Evolutionary conservation across 1,140 invertebrate genomes (phyloP), one percentile per base, ranked within the genome.

Genomic region (Eubasilissa regina): DNA sequence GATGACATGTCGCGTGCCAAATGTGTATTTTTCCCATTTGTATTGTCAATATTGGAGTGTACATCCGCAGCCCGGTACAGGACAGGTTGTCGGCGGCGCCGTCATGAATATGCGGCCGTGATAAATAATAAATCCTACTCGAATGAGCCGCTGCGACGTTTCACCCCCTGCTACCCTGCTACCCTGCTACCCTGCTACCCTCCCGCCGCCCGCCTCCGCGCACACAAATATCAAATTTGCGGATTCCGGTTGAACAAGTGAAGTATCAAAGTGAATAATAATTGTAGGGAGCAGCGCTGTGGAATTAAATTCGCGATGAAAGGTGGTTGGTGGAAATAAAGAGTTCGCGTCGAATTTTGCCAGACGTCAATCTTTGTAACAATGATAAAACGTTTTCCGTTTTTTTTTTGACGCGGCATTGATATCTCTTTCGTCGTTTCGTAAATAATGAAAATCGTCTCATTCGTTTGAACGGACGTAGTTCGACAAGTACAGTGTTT

Each of bases 361-460:
- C 64, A 47, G 43, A 68, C 64, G 64, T 68, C 64, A 68, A 68
- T 68, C 64, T 68, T 68, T 64, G 60, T 64, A 45, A 68, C 45
- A 47, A 21, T 64, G 15, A 75, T 47, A 45, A 64, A 75, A 75
- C 73, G 47, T 58, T 47, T 47, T 53, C 44, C 44, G n/a, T 56
- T 56, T 21, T 19, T 56, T 21, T 19, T 55, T 11, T 85, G 86
- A 86, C 87, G 86, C 84, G 85, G 85, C 84, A 86, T 85, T 86
- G 85, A 86, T 87, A 87, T 85, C 81, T 84, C 85, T 84, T 83
- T 87, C 87, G 6, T 35, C 85, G 85, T 21, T 44, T 44, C 25
- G 47, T 15, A 48, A 44, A 48, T 45, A 45, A n/a, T 58, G 55
- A 58, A 13, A 58, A 58, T 19, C 55, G 21, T 15, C 55, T 58